phyloP scores from a whole-genome alignment of 2,888 invertebrate genomes.

The Tachina grossa region DNA sequence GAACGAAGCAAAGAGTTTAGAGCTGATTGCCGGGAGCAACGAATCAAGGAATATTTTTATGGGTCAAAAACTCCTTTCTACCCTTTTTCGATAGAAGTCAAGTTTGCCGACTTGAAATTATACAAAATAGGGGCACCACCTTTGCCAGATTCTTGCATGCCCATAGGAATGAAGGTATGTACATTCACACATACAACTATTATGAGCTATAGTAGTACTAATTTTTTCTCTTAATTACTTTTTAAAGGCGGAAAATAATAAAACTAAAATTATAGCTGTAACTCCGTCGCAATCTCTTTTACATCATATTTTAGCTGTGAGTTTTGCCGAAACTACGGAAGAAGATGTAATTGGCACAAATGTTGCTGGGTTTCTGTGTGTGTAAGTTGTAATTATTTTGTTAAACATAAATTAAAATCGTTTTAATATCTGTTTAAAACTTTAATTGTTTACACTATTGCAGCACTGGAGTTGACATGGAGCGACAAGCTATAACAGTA shows the following conservation, averaged over 20 bases:
- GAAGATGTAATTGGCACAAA: constrained; percentile 95
- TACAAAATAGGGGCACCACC: constrained; percentile 97
- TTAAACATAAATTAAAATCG: too few relatives aligned
- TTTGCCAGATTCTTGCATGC: constrained; percentile 97
- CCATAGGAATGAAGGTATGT: constrained; percentile 93
- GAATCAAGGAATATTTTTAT: constrained; percentile 97
- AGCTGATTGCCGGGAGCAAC: constrained; percentile 89
- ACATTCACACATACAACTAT: not conserved
- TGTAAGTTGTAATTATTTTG: constrained; percentile 86
- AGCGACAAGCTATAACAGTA: constrained; percentile 93
- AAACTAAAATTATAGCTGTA: constrained; percentile 93
- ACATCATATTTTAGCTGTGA: constrained; percentile 95
- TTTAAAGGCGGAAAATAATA: constrained; percentile 88
- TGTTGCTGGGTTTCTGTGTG: constrained; percentile 94
- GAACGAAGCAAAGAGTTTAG: constrained; percentile 90
- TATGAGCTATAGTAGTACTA: not conserved
- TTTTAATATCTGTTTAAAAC: too few relatives aligned
- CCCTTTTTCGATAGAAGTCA: constrained; percentile 97
- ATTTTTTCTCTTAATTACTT: not conserved
- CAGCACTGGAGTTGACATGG: constrained; percentile 95
- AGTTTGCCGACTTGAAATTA: constrained; percentile 93
- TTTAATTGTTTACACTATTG: constrained; percentile 75
- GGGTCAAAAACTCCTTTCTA: constrained; percentile 91
- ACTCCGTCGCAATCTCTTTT: constrained; percentile 89
- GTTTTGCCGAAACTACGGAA: constrained; percentile 91